Evolutionary conservation across 2,888 invertebrate species (phyloP).

Genomic region (Aethes cnicana): DNA sequence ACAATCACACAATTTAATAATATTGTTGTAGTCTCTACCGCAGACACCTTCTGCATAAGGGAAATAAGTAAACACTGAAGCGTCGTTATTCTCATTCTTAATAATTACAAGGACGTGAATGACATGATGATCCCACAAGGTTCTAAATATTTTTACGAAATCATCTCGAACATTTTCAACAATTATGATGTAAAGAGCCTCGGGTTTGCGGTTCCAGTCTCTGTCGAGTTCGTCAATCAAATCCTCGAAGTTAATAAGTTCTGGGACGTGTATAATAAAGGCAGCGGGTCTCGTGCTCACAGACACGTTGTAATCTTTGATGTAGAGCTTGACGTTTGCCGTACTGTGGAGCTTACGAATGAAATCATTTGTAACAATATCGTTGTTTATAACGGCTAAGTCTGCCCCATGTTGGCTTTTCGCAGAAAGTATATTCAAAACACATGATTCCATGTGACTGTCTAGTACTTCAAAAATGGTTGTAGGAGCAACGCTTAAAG

Average conservation of each 20-base stretch:
- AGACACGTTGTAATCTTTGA: constrained; percentile 9
- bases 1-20: constrained; percentile 29
- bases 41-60: constrained; percentile 31
- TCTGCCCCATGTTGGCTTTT: constrained; percentile 2
- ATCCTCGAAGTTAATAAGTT: constrained; percentile 2
- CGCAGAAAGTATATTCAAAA: constrained; percentile 10
- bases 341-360: constrained; percentile 17
- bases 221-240: constrained; percentile 15
- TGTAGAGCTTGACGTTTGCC: constrained; percentile 5
- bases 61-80: constrained; percentile 28
- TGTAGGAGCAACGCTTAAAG: background rate
- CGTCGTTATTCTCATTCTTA: background rate
- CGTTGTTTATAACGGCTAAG: constrained; percentile 9
- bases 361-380: background rate
- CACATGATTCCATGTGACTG: background rate
- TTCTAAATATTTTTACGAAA: constrained; percentile 10
- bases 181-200: constrained; percentile 13
- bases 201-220: constrained; percentile 14
- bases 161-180: background rate
- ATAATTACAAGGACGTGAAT: constrained; percentile 3
- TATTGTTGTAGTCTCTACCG: constrained; percentile 29
- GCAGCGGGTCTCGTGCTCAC: background rate
- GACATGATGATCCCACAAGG: constrained; percentile 17
- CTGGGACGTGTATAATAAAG: constrained; percentile 4
- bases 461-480: background rate